Conservation (phyloP, 2,113 vertebrate genomes). For the Hippocampus barbouri region DNA sequence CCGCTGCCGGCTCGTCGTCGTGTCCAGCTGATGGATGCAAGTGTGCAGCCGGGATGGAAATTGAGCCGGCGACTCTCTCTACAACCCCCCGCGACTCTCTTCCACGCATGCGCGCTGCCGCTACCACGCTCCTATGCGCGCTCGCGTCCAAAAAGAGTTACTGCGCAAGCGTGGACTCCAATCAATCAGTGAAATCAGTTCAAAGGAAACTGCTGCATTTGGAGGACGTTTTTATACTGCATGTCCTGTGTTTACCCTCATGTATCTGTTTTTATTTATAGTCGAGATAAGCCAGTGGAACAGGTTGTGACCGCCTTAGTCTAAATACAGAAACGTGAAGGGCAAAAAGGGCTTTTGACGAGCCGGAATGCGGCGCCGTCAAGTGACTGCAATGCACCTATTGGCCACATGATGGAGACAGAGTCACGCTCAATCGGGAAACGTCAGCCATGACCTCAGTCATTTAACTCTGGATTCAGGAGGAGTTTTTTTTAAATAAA, state of each 20-base stretch:
- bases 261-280: slow-evolving; percentile 17
- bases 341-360: neutral
- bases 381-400: neutral
- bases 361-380: neutral
- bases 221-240: neutral
- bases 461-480: neutral
- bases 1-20: neutral
- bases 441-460: neutral
- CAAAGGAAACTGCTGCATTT: neutral
- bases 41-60: neutral
- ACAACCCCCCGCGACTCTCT: neutral
- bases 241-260: neutral
- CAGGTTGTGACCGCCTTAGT: neutral
- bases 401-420: neutral
- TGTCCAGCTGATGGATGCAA: neutral
- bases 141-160: neutral
- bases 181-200: neutral
- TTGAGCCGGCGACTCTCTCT: neutral
- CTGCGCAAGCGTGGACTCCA: neutral
- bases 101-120: neutral
- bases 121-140: neutral
- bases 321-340: neutral
- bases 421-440: neutral
- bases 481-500: neutral
- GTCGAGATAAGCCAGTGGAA: neutral